Evolutionary conservation across 2,888 invertebrate genomes (phyloP), one percentile per base, ranked within the genome.

Genomic region (Apotomis turbidana): DNA sequence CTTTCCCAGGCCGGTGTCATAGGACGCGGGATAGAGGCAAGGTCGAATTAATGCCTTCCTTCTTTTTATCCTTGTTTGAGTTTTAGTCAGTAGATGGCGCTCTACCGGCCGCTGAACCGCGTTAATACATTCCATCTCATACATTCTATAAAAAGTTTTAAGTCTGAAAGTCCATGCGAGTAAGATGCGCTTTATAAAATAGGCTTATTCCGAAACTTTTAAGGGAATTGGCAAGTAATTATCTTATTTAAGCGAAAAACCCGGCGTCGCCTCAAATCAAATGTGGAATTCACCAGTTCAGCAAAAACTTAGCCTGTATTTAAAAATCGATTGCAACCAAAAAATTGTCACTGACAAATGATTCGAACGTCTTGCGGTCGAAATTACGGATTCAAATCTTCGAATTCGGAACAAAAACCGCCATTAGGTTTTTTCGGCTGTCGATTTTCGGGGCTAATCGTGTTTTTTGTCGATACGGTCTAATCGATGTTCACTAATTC

Each of bases 341-440:
- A 91, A 91, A 92, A 93, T 91, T 93, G 93, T 93, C 93, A 93
- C 91, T 93, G 93, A 93, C 93, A 92, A 93, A 93, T 93, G 93
- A 92, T 92, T 90, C 90, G 89, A 90, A 91, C 89, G 91, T 87
- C 90, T 92, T 91, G 93, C 87, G 93, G 93, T 92, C 87, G 86
- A 87, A 93, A 93, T 93, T 91, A 93, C 92, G 92, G 89, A 93
- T 92, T 92, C 93, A 91, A 93, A 93, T 92, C 91, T 91, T 93
- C 86, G 88, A 88, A 87, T 89, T 91, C 88, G 82, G 87, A 90
- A 93, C 91, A 93, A 93, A 93, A 93, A 93, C 90, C 87, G 84
- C 90, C 92, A 93, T 93, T 93, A 93, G 90, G 90, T 93, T 93
- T 93, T 93, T 91, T 87, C 78, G 85, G 79, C 85, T 90, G 91